Evolutionary conservation across 2,888 invertebrate genomes (phyloP), one percentile per base, ranked within the genome.

Genomic region (Diabrotica balteata): DNA sequence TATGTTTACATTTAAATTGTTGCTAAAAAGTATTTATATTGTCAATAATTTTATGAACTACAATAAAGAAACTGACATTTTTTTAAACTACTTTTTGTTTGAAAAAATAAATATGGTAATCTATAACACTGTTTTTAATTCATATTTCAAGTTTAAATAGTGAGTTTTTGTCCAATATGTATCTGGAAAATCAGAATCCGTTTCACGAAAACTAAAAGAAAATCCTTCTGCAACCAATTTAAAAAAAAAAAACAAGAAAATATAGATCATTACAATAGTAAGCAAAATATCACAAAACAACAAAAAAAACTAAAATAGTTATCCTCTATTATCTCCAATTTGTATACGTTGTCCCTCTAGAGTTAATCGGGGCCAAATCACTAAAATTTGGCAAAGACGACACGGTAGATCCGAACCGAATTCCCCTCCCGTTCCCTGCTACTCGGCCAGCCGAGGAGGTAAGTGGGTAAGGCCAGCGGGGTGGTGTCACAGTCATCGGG

Each of bases 301-400:
- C 32, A 32, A 32, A 32, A 32, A 32, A 32, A 32, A 32, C 32
- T 32, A 32, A 32, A 17, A 32, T 32, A 32, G 32, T 32, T 61
- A 44, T 42, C 58, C 58, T 57, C 62, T 59, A 63, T 53, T 66
- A 81, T 76, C 77, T 82, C 83, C 82, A 82, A 83, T 82, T 76
- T 82, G 79, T 83, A 79, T 83, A 82, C 82, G 80, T 83, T 83
- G 81, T 88, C 89, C 65, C 68, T 88, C 87, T 89, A 89, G 89
- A 89, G 88, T 77, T 75, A 77, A 74, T 78, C 77, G 88, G 88
- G 88, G 59, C 62, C 68, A 62, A 68, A 64, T 53, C 65, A 47
- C 65, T 68, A 68, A 65, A 64, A 64, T 54, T 68, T 65, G 68
- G 68, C 68, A 66, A 76, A 76, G 78, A 78, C 77, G 79, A 79